phyloP scores from a whole-genome alignment of 1,140 invertebrate species.

The Trinorchestia longiramus region DNA sequence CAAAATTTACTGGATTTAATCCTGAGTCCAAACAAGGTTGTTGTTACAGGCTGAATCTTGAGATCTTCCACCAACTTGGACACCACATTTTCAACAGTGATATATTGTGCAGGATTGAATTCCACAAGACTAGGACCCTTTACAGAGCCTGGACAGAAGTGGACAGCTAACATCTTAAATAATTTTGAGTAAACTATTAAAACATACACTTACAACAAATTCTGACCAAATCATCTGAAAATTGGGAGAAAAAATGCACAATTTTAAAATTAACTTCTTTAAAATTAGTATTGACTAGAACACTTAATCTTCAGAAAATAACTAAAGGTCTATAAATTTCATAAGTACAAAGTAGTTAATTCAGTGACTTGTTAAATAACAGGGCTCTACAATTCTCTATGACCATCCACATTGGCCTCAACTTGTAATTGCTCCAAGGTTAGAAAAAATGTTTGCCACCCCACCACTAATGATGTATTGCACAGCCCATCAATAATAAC shows the following conservation, averaged over 20 bases:
- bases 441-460: no score
- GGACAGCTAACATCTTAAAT: neutral
- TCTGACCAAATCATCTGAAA: neutral
- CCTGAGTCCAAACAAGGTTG: neutral
- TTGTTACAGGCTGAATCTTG: slow-evolving; percentile 7
- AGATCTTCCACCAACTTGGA: neutral
- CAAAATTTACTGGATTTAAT: slow-evolving; percentile 26
- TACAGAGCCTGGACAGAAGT: neutral
- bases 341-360: no score
- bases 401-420: no score
- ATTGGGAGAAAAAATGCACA: neutral
- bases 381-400: no score
- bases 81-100: neutral
- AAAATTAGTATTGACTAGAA: no score
- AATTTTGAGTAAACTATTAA: neutral
- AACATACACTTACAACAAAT: neutral
- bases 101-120: neutral
- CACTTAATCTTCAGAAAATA: no score
- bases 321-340: no score
- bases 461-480: no score
- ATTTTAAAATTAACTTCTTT: no score
- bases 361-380: no score
- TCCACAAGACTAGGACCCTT: neutral
- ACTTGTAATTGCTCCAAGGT: no score
- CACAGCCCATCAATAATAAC: no score